Base-by-base conservation (phyloP, 2,113 vertebrate species). In the Clupea harengus region DNA sequence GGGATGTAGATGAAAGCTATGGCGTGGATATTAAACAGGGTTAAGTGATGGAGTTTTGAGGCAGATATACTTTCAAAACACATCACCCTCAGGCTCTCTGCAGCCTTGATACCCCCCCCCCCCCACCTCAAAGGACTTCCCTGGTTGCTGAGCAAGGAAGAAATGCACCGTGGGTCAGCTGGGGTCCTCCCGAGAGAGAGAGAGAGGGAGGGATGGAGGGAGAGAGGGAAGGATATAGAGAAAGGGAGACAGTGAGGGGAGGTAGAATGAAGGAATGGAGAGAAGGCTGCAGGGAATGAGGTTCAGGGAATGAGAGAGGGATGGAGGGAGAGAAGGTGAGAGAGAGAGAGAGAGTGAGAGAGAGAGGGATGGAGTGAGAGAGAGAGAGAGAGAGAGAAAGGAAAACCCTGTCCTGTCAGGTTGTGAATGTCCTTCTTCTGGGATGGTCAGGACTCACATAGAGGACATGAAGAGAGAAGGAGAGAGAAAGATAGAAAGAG, bases 121-220 rank as follows among this genome's bases (percentile, higher is more conserved):
- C 7, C 64, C 1, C 25, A 25, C 7, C n/a, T 13, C 64, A 32
- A 8, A 72, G 25, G 64, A 67, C 22, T 32, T 72, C 64, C 22
- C 28, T 72, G 64, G 64, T 13, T 32, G 64, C 64, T 72, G 64
- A 72, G 64, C 9, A 15, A 50, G 81, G 22, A 11, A 82, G 47
- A 81, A 87, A 64, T 82, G 86, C 86, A 67, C 25, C 78, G 49
- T 81, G 47, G 75, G 84, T 57, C 47, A 45, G 52, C 52, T 25
- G 50, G 67, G 44, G 78, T 52, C 39, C 47, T 28, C 5, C 32
- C 6, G 57, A 46, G 60, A 82, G 86, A 86, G 81, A 47, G 78
- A 84, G 10, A 32, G 28, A n/a, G 64, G 57, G 3, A 45, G 18
- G 10, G 45, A 64, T 45, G 32, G 11, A 13, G 25, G 60, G 83